Conservation (phyloP, 2,888 invertebrate species). For the Xanthostigma xanthostigma region DNA sequence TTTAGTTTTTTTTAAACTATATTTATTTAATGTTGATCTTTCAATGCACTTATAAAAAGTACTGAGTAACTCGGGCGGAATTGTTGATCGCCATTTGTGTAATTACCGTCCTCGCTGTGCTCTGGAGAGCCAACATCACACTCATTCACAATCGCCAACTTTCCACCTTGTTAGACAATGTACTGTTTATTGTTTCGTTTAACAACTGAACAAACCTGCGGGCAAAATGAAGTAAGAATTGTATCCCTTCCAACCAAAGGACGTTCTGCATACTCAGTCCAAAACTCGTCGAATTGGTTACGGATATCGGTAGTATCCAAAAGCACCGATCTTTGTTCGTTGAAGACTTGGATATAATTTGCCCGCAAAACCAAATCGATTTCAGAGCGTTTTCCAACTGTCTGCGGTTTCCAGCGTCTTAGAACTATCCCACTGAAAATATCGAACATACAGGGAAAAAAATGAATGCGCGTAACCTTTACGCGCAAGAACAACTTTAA, state of each 20-base stretch:
- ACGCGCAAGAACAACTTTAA: no score
- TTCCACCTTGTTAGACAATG: no score
- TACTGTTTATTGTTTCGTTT: background rate
- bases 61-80: no score
- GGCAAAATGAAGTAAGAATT: conserved; percentile 67
- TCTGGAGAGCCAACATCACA: no score
- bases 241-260: conserved; percentile 61
- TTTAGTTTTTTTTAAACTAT: no score
- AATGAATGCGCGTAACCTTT: background rate
- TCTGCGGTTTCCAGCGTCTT: conserved; percentile 52
- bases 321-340: conserved; percentile 29
- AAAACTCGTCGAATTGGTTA: conserved; percentile 56
- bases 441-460: background rate
- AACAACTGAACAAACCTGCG: conserved; percentile 41
- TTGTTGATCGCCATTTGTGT: no score
- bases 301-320: conserved; percentile 47
- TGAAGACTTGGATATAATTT: conserved; percentile 54
- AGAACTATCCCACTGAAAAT: conserved; percentile 56
- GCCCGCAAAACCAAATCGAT: conserved; percentile 57
- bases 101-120: no score
- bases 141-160: no score
- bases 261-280: conserved; percentile 44
- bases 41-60: no score
- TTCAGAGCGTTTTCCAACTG: conserved; percentile 43
- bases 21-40: no score